Conservation (phyloP, 2,113 vertebrate genomes). For the Gobiocypris rarus region DNA sequence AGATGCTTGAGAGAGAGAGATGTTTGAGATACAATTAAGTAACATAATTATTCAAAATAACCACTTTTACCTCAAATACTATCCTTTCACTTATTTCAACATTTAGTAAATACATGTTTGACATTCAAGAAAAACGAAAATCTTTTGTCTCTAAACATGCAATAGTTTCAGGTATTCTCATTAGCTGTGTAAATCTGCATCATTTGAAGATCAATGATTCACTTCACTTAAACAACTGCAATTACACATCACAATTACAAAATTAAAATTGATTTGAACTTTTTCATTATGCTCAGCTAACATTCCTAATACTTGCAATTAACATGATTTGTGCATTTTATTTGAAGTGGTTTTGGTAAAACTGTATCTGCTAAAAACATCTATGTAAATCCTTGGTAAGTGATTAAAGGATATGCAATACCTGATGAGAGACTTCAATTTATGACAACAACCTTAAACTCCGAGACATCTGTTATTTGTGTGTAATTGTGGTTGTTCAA, state of each 20-base stretch:
- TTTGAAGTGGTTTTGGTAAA: slow-evolving; percentile 5
- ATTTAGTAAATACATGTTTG: background rate
- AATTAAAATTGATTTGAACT: slow-evolving; percentile 4
- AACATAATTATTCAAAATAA: slow-evolving; percentile 1
- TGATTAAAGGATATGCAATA: slow-evolving; percentile 12
- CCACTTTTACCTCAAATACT: background rate
- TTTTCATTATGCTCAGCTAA: slow-evolving; percentile 17
- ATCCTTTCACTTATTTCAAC: background rate
- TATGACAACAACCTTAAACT: slow-evolving; percentile 5
- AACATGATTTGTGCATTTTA: slow-evolving; percentile 9
- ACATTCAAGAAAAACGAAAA: background rate
- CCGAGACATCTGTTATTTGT: slow-evolving; percentile 40
- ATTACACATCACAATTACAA: slow-evolving; percentile 3
- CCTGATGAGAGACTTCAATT: slow-evolving; percentile 4
- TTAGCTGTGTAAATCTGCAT: background rate
- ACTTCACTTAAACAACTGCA: background rate
- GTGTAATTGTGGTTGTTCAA: slow-evolving; percentile 9
- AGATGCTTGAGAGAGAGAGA: background rate
- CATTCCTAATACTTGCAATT: slow-evolving; percentile 26
- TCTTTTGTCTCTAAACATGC: slow-evolving; percentile 6
- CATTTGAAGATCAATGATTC: slow-evolving; percentile 8
- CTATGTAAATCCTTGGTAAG: background rate
- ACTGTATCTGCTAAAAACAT: slow-evolving; percentile 31
- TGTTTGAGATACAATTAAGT: background rate
- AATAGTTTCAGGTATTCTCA: background rate